Conservation (phyloP, 1,140 invertebrate genomes). For the Zaprionus gabonicus region DNA sequence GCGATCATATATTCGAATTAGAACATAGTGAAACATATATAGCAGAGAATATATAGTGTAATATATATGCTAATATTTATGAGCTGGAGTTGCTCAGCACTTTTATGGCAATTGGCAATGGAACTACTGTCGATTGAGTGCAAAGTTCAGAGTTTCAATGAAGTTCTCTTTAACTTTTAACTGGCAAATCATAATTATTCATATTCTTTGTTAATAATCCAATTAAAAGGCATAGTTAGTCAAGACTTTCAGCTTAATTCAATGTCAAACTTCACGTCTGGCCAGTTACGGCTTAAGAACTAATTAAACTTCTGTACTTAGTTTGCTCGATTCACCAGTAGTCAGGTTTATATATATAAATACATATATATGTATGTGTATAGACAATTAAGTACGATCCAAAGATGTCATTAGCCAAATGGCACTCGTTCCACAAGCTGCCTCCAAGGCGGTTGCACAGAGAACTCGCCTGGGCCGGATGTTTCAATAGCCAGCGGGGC, state of each 20-base stretch:
- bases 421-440: constrained; percentile 37
- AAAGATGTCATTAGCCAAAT: constrained; percentile 67
- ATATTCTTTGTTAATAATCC: constrained; percentile 1
- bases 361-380: neutral
- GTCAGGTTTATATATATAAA: constrained; percentile 14
- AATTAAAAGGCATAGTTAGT: constrained; percentile 1
- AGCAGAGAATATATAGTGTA: neutral
- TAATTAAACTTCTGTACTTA: constrained; percentile 30
- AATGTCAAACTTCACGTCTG: constrained; percentile 29
- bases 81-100: neutral
- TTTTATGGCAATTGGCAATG: neutral
- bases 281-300: constrained; percentile 12
- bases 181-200: constrained; percentile 5
- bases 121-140: neutral
- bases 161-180: neutral
- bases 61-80: neutral
- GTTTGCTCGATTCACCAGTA: constrained; percentile 41
- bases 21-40: constrained; percentile 4
- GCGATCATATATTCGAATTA: constrained; percentile 28
- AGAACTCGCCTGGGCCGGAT: constrained; percentile 65
- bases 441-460: constrained; percentile 20
- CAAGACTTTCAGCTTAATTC: neutral
- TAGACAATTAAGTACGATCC: constrained; percentile 57
- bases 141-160: neutral
- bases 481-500: constrained; percentile 52